Base-by-base conservation (phyloP, 2,888 invertebrate species). In the Dinocampus coccinellae region DNA sequence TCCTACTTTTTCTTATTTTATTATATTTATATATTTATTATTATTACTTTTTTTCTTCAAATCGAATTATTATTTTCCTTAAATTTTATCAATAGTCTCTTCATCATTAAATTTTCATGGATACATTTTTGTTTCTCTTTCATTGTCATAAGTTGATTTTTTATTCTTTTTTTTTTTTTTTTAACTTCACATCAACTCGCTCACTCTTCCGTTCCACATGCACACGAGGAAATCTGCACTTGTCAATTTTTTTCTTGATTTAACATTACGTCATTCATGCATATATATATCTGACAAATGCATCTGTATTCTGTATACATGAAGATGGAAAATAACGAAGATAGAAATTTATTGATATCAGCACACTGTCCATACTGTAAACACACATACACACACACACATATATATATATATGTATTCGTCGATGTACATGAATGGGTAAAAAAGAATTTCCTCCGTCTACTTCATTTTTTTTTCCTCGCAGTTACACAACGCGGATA, bases 191-290 rank as follows among this genome's bases (percentile, higher is more conserved):
- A 13, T 16, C 13, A 4, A 42, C 36, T 13, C 13, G 3, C 52
- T 22, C 20, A 29, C 24, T 60, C 20, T 61, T 24, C 36, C 16
- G 16, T 16, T n/a, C 42, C n/a, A 20, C 42, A 7, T n/a, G 2
- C 34, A 67, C 24, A 52, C 72, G 22, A 20, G 36, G 69, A 77
- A 77, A 77, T 76, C 76, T 69, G 75, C 74, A 76, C 74, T 72
- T 72, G 76, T 74, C 76, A 73, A 73, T 75, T 73, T 73, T 73
- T 69, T 68, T 68, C 70, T 42, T 58, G 73, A 7, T 47, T 4
- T 6, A 47, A 6, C 73, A 73, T 74, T 68, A 65, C 53, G 71
- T 58, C 55, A 24, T 34, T 24, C 55, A 29, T 71, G 33, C 39
- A 66, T 36, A n/a, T n/a, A n/a, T n/a, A n/a, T n/a, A n/a, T n/a